phyloP scores from a whole-genome alignment of 2,888 invertebrate species.

The Lochmaea crataegi region DNA sequence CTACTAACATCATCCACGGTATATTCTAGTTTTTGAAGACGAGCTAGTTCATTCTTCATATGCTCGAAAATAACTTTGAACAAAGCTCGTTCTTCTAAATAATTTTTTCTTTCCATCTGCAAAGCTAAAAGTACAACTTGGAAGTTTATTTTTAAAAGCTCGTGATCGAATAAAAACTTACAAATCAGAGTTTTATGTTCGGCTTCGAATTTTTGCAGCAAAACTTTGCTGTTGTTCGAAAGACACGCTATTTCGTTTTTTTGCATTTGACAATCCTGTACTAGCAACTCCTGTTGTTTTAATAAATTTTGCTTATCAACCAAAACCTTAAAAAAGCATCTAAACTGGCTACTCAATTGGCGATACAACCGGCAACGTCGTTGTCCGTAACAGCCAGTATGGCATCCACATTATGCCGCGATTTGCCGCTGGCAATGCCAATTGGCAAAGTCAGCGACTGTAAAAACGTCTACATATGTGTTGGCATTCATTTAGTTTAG shows the following conservation, averaged over 20 bases:
- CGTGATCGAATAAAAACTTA: constrained; percentile 34
- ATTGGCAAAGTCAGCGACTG: too few species aligned
- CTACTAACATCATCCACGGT: constrained; percentile 56
- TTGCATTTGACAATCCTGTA: constrained; percentile 49
- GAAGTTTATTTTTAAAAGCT: neutral
- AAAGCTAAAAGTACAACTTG: constrained; percentile 48
- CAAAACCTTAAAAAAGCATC: constrained; percentile 39
- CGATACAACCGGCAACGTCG: too few species aligned
- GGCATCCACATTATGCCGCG: too few species aligned
- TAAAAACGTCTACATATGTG: too few species aligned
- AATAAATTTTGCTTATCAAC: constrained; percentile 45
- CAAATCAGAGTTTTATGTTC: constrained; percentile 56
- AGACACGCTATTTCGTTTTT: constrained; percentile 53
- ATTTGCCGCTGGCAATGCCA: too few species aligned
- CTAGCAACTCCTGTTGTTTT: constrained; percentile 39
- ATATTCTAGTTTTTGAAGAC: constrained; percentile 58
- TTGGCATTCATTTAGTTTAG: too few species aligned
- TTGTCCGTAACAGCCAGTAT: too few species aligned
- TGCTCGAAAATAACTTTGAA: constrained; percentile 59
- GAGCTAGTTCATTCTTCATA: constrained; percentile 56
- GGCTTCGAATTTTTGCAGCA: constrained; percentile 54
- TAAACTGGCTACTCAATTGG: too few species aligned
- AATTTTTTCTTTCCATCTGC: constrained; percentile 57
- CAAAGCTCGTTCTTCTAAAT: constrained; percentile 60
- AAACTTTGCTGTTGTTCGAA: constrained; percentile 46